phyloP scores from a whole-genome alignment of 2,113 vertebrate genomes.

The Callipepla californica region DNA sequence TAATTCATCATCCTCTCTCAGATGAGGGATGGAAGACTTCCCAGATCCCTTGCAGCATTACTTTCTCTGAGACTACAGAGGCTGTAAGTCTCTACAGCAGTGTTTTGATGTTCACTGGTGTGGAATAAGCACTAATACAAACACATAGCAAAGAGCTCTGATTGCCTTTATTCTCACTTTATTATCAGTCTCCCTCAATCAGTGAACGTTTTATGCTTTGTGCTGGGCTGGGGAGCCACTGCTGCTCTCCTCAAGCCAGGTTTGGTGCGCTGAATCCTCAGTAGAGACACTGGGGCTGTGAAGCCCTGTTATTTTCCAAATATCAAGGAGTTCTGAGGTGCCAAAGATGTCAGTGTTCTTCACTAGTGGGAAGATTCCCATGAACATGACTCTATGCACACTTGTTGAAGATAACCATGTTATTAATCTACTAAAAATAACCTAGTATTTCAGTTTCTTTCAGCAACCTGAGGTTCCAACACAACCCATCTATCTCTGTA shows the following conservation, averaged over 20 bases:
- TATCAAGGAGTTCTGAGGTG: neutral
- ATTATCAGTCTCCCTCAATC: conserved; percentile 8
- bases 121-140: neutral
- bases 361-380: neutral
- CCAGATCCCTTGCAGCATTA: neutral
- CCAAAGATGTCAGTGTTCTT: neutral
- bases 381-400: neutral
- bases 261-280: neutral
- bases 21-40: neutral
- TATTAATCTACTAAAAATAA: neutral
- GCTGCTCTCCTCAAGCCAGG: neutral
- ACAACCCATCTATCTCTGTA: neutral
- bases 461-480: neutral
- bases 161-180: conserved; percentile 1
- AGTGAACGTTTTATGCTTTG: neutral
- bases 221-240: neutral
- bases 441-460: neutral
- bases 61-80: neutral
- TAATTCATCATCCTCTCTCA: neutral
- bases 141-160: neutral
- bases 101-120: neutral
- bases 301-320: neutral
- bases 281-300: neutral
- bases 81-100: neutral
- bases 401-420: neutral